Evolutionary conservation across 92 coral and sea anemone species (phyloP), one percentile per base, ranked within the genome.

Genomic region (Zoanthus gigantus): DNA sequence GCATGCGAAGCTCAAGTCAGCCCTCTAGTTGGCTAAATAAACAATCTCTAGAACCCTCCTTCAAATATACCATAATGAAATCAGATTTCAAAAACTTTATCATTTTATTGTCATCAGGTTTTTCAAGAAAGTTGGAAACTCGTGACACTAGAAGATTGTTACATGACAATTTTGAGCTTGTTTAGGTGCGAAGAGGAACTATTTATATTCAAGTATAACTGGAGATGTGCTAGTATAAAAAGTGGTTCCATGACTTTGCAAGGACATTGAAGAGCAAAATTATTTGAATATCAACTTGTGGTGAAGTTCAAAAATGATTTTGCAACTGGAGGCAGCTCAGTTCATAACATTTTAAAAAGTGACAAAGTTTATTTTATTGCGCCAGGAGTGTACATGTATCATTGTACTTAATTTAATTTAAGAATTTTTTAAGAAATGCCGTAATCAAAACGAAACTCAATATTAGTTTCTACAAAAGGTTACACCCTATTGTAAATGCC

Each of bases 51-150:
- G 45, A 69, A 3, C 34, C 6, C 1, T 6, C 31, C 23, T 7
- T 6, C 30, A 63, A 63, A 63, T 10, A 63, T 17, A 17, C 69
- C 29, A 23, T 3, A 18, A 18, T 63, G 32, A 7, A 63, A 17
- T 17, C 9, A n/a, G 29, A 63, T 17, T 7, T n/a, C 69, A 7
- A 9, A 16, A 17, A 63, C 69, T 4, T 18, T 17, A 18, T 37
- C 42, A 23, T 23, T 6, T 67, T 66, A 45, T 63, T 16, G 8
- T 66, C 44, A 53, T 74, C 83, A 91, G 94, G 92, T 84, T 88
- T 85, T 83, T 71, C 83, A 88, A 81, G 28, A 88, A 91, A 84
- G 93, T 80, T 78, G 84, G 90, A 32, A 78, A 83, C 89, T 76
- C 89, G 94, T 91, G 95, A 91, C 45, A 83, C 60, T 45, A 60